phyloP scores from a whole-genome alignment of 2,888 invertebrate genomes.

The Drosophila diplacantha region DNA sequence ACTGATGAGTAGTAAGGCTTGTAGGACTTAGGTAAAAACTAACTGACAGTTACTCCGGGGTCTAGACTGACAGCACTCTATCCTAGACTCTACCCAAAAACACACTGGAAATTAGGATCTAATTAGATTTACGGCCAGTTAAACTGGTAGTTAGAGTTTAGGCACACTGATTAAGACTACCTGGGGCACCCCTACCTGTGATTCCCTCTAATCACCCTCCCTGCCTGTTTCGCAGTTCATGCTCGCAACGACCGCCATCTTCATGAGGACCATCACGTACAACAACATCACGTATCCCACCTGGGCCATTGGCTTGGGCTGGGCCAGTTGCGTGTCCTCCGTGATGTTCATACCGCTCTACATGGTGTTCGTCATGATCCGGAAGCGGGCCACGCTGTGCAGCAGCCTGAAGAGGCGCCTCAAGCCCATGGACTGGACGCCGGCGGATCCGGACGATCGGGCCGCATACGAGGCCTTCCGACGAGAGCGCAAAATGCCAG shows the following conservation, averaged over 20 bases:
- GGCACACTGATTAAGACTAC: too few species aligned
- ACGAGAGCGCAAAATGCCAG: slow-evolving; percentile 31
- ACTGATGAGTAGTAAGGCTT: too few species aligned
- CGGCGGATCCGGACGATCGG: slow-evolving; percentile 76
- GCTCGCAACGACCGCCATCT: slow-evolving; percentile 81
- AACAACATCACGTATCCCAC: slow-evolving; percentile 78
- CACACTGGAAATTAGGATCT: too few species aligned
- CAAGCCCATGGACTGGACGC: slow-evolving; percentile 81
- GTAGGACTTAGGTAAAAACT: too few species aligned
- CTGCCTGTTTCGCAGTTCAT: slow-evolving; percentile 75
- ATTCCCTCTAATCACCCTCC: neutral
- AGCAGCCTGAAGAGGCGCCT: slow-evolving; percentile 75
- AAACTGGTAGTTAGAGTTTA: too few species aligned
- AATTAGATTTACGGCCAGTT: neutral
- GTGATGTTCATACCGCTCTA: slow-evolving; percentile 87
- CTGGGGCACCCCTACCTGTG: neutral
- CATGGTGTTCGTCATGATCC: slow-evolving; percentile 80
- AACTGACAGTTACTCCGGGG: too few species aligned
- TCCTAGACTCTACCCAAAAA: too few species aligned
- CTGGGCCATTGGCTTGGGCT: slow-evolving; percentile 81
- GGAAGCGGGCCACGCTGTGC: slow-evolving; percentile 69
- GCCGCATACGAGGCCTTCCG: slow-evolving; percentile 59
- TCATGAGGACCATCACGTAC: slow-evolving; percentile 81
- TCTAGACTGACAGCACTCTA: too few species aligned
- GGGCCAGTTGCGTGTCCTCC: slow-evolving; percentile 84